Evolutionary conservation across 2,113 vertebrate genomes (phyloP), one percentile per base, ranked within the genome.

Genomic region (Felis chaus): DNA sequence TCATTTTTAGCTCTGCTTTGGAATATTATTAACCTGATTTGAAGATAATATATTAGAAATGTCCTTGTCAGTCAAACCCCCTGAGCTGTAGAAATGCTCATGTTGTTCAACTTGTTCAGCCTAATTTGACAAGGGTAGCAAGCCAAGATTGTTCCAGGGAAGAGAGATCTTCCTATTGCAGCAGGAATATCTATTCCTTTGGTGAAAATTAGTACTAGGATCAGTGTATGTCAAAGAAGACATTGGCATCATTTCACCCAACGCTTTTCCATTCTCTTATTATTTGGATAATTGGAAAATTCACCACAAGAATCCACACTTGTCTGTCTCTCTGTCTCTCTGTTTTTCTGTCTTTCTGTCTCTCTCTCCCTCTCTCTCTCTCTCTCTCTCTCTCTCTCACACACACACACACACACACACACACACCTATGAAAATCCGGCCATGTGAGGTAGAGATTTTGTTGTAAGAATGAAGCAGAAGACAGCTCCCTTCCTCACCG

Each of bases 1-100:
- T 96, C 68, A 83, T 93, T 97, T 69, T 92, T 36, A 90, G 48
- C 45, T 85, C 5, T 63, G 45, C 89, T 97, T 97, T n/a, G 36
- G 84, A 92, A 31, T 79, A 95, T 90, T 97, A 91, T 55, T 96
- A 94, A 94, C 55, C 53, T 61, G 61, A 88, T 33, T 69, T 80
- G 63, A 95, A 82, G 14, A 66, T 41, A 50, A 88, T 84, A n/a
- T 66, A 48, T 41, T 88, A 73, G 48, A 91, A 95, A 86, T 57
- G 41, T 33, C 19, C 21, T 86, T 94, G n/a, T 57, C 61, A 19
- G 48, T 97, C 5, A 94, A 83, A 85, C 61, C 29, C 27, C 41
- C 65, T 9, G 79, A 57, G 41, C 78, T 61, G 7, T 18, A 55
- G 33, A 91, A 88, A 96, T 41, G 33, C 53, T 82, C 63, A 15